Conservation (phyloP, 2,888 invertebrate species). For the Scaptomyza reducta region DNA sequence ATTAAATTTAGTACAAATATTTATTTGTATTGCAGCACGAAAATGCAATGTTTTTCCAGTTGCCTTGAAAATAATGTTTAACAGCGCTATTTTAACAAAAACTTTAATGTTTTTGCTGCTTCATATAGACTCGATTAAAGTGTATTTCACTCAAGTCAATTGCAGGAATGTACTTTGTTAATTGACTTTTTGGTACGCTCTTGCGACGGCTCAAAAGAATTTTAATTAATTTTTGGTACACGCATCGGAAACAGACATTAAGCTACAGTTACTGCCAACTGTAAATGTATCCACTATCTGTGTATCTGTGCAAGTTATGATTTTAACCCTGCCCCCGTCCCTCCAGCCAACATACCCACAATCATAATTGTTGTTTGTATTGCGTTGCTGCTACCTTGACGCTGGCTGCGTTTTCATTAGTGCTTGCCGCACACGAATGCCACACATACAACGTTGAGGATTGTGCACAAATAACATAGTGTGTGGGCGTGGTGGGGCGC, state of each 20-base stretch:
- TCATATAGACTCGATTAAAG: not conserved
- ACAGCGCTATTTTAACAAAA: too few species aligned
- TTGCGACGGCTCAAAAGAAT: conserved; percentile 40
- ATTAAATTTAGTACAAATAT: too few species aligned
- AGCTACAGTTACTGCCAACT: conserved; percentile 5
- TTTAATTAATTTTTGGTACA: conserved; percentile 59
- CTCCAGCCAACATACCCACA: not conserved
- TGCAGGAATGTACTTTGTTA: conserved; percentile 34
- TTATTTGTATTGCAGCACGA: too few species aligned
- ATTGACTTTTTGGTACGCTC: conserved; percentile 19
- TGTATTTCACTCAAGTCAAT: conserved; percentile 6
- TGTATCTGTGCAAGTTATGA: conserved; percentile 32
- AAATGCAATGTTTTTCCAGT: too few species aligned
- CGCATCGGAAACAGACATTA: conserved; percentile 17
- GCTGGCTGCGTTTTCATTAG: conserved; percentile 64
- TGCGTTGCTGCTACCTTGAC: conserved; percentile 16
- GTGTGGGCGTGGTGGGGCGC: not conserved
- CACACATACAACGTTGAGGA: conserved; percentile 66
- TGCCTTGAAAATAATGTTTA: too few species aligned
- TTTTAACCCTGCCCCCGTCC: not conserved
- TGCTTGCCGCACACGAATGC: conserved; percentile 30
- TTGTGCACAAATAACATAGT: conserved; percentile 54
- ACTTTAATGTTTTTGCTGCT: not conserved
- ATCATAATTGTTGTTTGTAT: conserved; percentile 53
- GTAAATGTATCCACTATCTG: conserved; percentile 1